Percentiles rank a stretch among this genome's conserved stretches.
Evolutionary conservation across 92 coral and sea anemone genomes (phyloP).

Genomic region (Nematostella vectensis): DNA sequence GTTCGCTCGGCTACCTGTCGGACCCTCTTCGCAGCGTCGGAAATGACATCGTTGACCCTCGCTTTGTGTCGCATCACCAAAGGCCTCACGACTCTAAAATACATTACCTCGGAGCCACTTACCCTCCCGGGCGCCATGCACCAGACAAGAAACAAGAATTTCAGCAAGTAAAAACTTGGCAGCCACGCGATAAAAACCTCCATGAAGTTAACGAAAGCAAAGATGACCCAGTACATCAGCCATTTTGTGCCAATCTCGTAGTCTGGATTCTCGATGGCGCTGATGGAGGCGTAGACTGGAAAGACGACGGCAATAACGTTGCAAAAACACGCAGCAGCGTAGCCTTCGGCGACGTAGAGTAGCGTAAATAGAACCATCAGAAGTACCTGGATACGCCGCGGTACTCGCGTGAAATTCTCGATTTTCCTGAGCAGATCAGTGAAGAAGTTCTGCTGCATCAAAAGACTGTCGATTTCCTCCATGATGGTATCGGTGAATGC

Average conservation of each 20-base stretch:
- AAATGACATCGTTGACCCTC: conserved; percentile 62
- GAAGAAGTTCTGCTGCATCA: conserved; percentile 51
- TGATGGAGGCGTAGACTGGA: conserved; percentile 84
- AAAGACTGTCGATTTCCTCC: conserved; percentile 27
- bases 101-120: conserved; percentile 70
- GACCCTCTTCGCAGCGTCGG: conserved; percentile 63
- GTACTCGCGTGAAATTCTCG: conserved; percentile 63
- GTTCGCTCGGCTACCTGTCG: conserved; percentile 59
- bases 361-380: conserved; percentile 49
- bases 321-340: conserved; percentile 75
- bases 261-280: conserved; percentile 63
- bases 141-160: conserved; percentile 79
- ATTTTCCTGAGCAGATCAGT: conserved; percentile 54
- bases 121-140: conserved; percentile 86
- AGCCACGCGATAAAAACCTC: conserved; percentile 83
- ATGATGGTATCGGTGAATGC: conserved; percentile 9
- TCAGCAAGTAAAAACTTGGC: conserved; percentile 77
- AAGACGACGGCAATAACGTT: conserved; percentile 67
- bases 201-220: conserved; percentile 64
- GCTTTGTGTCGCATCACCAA: conserved; percentile 75
- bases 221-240: conserved; percentile 90
- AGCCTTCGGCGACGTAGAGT: conserved; percentile 80
- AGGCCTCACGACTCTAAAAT: conserved; percentile 63
- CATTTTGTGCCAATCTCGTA: conserved; percentile 53
- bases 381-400: conserved; percentile 54